Base-by-base conservation (phyloP, 1,140 invertebrate species). In the Amyelois transitella region DNA sequence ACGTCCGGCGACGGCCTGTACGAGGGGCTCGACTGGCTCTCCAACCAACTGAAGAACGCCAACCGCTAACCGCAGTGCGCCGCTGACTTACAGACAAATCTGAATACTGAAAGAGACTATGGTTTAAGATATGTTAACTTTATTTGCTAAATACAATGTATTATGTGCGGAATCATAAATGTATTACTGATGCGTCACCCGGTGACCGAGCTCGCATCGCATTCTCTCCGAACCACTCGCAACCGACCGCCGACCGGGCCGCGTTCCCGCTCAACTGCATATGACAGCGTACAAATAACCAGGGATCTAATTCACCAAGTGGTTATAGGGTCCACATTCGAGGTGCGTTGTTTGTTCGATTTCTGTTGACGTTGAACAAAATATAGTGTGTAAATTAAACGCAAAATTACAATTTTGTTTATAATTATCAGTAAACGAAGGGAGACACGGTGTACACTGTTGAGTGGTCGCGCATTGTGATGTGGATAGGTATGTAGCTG, bases 21-120 rank as follows among this genome's bases (percentile, higher is more conserved):
- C 88, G 98, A 99, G 91, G 98, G 98, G 69, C 93, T 99, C 55
- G 98, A 99, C 90, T 99, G 98, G 98, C 94, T 99, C 72, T 99
- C 97, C 86, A 97, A 97, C 91, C 94, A 95, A 88, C 90, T 95
- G 66, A 95, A 94, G 91, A 94, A 94, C 86, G 93, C 94, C 89
- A 94, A 94, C 90, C 94, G 93, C 91, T 95, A 94, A 94, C 88
- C 67, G 68, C 72, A 63, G 70, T 72, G 77, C 75, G 63, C 67
- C 55, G 66, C 62, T 71, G 64, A 67, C 69, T 66, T 72, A 75
- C 76, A 81, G 70, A 81, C 72, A 72, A 75, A 81, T 81, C 73
- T 85, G 81, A 82, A 78, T 73, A 86, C 73, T 81, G 76, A 86
- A 82, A 87, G 80, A 86, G 81, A 86, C 85, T 86, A 88, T 86